Evolutionary conservation across 2,888 invertebrate genomes (phyloP), one percentile per base, ranked within the genome.

Genomic region (Liodrosophila aerea): DNA sequence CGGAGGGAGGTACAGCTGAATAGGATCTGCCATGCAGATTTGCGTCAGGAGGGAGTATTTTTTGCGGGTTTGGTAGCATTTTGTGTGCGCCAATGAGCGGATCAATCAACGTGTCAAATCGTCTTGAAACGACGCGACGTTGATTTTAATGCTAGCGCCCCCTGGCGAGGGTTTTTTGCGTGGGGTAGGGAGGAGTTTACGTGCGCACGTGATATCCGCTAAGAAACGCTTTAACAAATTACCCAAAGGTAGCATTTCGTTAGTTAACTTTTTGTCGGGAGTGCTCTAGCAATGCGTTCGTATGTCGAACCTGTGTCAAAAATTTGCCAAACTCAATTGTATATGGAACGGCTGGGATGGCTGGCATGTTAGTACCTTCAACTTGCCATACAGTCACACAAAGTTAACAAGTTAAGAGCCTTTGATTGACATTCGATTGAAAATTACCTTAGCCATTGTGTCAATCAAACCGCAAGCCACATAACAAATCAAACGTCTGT

Each of bases 71-170:
- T 70, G 5, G 3, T 22, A 22, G 22, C 58, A 74, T 80, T 84
- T 80, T 84, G 85, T 83, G 85, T 80, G 81, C 81, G 68, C 76
- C 85, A 81, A 82, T 81, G 85, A 81, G 85, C 85, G 80, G 80
- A 81, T 81, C 80, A 81, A 81, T 81, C 80, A 81, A 85, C 80
- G 85, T 81, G 85, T 81, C 80, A 81, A 81, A 81, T 81, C 85
- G 82, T 85, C 82, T 64, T 76, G 80, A 81, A 81, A 73, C 72
- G 85, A 72, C 43, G 58, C 68, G 64, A 70, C 74, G 66, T 74
- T 71, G 76, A 70, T 71, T 71, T 71, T 67, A 71, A 70, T 74
- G 67, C 71, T 51, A 37, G 60, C 60, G 58, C 60, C 54, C 40
- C 36, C 64, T 52, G 54, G 39, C 16, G 34, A 50, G 39, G n/a